These are phyloP conservation scores for Caenorhabditis imperialis DNA, from an alignment of 2,888 invertebrate species.

Conservation along the genomic window DNA sequence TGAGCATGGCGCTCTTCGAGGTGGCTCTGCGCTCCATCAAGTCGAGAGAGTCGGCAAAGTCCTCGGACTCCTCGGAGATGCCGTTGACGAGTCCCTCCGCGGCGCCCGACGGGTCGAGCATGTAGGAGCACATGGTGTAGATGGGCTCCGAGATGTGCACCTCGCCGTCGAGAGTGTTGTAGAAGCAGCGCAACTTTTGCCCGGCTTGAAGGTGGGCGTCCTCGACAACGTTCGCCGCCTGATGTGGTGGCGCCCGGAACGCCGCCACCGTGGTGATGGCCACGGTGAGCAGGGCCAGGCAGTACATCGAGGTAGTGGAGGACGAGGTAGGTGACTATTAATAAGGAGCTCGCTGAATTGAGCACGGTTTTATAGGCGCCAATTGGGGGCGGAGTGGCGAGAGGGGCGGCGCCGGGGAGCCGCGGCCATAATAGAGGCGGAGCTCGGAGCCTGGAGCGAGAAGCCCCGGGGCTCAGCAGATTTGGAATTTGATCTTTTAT, in stretches of 20 bases:
- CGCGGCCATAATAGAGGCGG: no score
- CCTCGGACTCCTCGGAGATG: constrained; percentile 23
- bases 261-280: no score
- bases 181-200: constrained; percentile 21
- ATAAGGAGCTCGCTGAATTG: no score
- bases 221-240: constrained; percentile 23
- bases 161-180: background rate
- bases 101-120: constrained; percentile 17
- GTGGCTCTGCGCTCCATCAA: constrained; percentile 10
- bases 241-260: constrained; percentile 6
- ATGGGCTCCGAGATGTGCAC: constrained; percentile 27
- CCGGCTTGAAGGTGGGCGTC: constrained; percentile 26
- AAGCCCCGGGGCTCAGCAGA: no score
- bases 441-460: no score
- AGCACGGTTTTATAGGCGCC: no score
- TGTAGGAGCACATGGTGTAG: constrained; percentile 33
- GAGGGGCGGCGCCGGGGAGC: no score
- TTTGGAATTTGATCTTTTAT: no score
- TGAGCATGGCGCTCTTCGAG: constrained; percentile 61
- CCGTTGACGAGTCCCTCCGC: constrained; percentile 27
- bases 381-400: no score
- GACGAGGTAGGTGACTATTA: no score
- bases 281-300: no score
- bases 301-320: no score
- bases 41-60: constrained; percentile 20